These are phyloP conservation scores for Peromyscus melanophrys DNA, from an alignment of 2,797 vertebrate genomes.

Conservation along the genomic window DNA sequence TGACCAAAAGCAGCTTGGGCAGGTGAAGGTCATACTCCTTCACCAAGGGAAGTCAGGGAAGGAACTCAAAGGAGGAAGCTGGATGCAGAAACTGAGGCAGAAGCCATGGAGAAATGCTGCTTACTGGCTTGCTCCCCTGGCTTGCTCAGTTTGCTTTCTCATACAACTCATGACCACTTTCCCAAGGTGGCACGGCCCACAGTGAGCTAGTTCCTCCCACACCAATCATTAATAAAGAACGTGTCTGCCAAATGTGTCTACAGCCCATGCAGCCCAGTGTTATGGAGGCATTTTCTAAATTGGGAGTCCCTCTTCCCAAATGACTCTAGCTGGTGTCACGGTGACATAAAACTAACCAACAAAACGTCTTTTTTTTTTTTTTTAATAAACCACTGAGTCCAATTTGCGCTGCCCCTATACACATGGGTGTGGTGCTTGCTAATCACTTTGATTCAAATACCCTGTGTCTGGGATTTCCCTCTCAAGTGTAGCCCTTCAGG, in stretches of 20 bases:
- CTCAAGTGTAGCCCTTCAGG: background rate
- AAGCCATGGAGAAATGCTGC: background rate
- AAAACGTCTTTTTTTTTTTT: background rate
- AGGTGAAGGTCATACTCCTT: background rate
- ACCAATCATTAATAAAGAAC: background rate
- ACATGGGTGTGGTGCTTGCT: background rate
- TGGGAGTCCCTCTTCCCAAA: background rate
- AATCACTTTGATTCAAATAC: background rate
- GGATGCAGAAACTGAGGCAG: background rate
- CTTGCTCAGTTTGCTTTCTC: background rate
- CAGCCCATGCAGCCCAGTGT: background rate
- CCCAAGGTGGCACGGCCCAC: background rate
- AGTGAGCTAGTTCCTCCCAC: background rate
- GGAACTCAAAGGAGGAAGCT: background rate
- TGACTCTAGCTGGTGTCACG: background rate
- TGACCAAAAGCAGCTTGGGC: background rate
- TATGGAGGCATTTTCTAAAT: background rate
- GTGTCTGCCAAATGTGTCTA: background rate
- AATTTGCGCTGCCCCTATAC: background rate
- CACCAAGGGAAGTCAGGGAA: background rate
- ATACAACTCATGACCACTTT: background rate
- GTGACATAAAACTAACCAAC: background rate
- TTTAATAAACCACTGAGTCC: background rate
- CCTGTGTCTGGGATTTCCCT: background rate
- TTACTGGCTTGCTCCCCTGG: background rate